Evolutionary conservation across 2,113 vertebrate genomes (phyloP).

Genomic region (Elephas maximus): DNA sequence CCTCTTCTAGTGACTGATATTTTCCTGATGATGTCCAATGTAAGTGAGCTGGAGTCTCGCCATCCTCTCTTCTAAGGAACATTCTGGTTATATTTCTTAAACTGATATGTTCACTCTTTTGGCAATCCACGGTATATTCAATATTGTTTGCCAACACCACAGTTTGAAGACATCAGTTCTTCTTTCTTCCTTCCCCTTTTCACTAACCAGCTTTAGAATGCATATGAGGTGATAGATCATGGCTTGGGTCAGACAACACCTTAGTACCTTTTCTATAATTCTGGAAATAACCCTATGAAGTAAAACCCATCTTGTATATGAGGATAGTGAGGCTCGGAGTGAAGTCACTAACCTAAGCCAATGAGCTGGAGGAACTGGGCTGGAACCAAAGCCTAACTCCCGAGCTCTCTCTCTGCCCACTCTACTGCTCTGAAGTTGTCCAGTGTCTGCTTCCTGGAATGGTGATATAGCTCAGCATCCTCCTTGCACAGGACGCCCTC

Average conservation of each 20-base stretch:
- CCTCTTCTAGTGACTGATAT: background rate
- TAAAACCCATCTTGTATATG: rapidly evolving
- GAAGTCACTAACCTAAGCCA: rapidly evolving
- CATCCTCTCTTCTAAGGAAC: too few species aligned
- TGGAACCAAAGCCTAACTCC: background rate
- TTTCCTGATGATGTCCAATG: background rate
- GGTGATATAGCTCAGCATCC: rapidly evolving
- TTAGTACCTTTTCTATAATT: rapidly evolving
- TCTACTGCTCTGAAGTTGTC: background rate
- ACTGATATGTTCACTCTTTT: too few species aligned
- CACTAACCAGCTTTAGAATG: too few species aligned
- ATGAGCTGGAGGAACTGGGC: background rate
- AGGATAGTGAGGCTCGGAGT: rapidly evolving
- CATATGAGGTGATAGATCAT: too few species aligned
- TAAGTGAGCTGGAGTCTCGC: too few species aligned
- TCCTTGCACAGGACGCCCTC: background rate
- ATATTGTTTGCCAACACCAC: too few species aligned
- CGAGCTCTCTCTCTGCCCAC: too few species aligned
- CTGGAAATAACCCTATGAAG: rapidly evolving
- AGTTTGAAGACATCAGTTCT: too few species aligned
- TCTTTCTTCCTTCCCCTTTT: too few species aligned
- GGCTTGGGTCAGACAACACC: too few species aligned
- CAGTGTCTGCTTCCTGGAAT: background rate
- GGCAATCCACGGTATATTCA: too few species aligned
- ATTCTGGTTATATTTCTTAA: too few species aligned